Evolutionary conservation across 2,888 invertebrate species (phyloP).

Genomic region (Eupithecia insigniata): DNA sequence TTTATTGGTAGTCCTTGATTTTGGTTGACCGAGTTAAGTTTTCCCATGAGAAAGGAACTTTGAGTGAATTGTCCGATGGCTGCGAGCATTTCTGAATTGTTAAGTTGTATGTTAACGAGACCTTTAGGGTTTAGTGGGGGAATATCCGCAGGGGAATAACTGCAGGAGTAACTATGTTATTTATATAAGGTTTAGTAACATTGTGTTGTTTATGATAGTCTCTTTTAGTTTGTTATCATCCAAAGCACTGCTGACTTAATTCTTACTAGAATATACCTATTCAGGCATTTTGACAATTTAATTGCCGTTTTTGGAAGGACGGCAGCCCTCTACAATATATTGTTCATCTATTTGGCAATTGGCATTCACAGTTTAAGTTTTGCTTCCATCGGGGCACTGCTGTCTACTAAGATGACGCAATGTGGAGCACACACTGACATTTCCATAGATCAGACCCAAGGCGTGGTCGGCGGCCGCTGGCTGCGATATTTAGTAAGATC

Average conservation of each 20-base stretch:
- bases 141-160: background rate
- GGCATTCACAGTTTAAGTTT: background rate
- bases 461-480: background rate
- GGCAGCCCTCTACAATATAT: background rate
- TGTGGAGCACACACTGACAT: background rate
- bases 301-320: background rate
- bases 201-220: background rate
- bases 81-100: background rate
- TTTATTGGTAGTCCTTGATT: background rate
- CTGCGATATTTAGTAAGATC: background rate
- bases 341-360: background rate
- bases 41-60: slow-evolving; percentile 11
- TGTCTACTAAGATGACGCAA: background rate
- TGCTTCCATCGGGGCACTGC: background rate
- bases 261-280: background rate
- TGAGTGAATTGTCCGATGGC: slow-evolving; percentile 5
- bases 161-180: too few relatives aligned
- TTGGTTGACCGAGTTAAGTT: background rate
- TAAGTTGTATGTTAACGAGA: background rate
- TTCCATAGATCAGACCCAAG: background rate
- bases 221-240: background rate
- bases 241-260: background rate
- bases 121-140: background rate
- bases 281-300: background rate
- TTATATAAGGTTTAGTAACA: background rate